These are phyloP conservation scores for Aradophagus sp. DNA, from an alignment of 1,140 invertebrate species.

Conservation along the genomic window DNA sequence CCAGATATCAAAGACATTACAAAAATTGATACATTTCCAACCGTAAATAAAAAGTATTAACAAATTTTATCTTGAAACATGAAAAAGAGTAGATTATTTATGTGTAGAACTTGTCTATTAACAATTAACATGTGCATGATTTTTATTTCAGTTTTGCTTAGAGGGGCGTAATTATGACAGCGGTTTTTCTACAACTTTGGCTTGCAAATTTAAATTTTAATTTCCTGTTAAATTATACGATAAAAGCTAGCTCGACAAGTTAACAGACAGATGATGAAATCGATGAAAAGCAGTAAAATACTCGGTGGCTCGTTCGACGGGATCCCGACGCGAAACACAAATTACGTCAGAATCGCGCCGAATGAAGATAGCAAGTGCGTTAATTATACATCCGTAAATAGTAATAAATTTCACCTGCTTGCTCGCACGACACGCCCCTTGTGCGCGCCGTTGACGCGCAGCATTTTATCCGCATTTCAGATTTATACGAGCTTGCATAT, in stretches of 20 bases:
- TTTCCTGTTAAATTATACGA: constrained; percentile 31
- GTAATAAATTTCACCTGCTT: constrained; percentile 54
- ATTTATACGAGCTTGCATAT: constrained; percentile 13
- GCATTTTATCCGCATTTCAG: constrained; percentile 46
- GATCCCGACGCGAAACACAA: constrained; percentile 35
- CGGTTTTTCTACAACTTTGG: neutral
- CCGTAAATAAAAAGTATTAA: too few species aligned
- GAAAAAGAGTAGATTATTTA: too few species aligned
- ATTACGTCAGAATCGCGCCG: constrained; percentile 46
- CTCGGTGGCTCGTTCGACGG: constrained; percentile 28
- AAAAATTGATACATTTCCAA: too few species aligned
- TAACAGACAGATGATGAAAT: constrained; percentile 39
- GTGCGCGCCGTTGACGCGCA: constrained; percentile 6
- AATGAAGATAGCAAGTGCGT: constrained; percentile 50
- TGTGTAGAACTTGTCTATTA: too few species aligned
- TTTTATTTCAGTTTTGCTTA: too few species aligned
- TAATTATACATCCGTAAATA: constrained; percentile 60
- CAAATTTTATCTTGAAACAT: too few species aligned
- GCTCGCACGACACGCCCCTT: constrained; percentile 51
- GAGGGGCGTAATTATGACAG: too few species aligned
- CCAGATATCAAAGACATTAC: too few species aligned
- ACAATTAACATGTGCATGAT: too few species aligned
- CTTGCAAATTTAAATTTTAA: constrained; percentile 17
- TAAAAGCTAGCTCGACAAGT: constrained; percentile 20
- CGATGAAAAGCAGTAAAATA: constrained; percentile 48